Evolutionary conservation across 2,797 vertebrate genomes (phyloP).

Genomic region (Orientallactaga sibirica): DNA sequence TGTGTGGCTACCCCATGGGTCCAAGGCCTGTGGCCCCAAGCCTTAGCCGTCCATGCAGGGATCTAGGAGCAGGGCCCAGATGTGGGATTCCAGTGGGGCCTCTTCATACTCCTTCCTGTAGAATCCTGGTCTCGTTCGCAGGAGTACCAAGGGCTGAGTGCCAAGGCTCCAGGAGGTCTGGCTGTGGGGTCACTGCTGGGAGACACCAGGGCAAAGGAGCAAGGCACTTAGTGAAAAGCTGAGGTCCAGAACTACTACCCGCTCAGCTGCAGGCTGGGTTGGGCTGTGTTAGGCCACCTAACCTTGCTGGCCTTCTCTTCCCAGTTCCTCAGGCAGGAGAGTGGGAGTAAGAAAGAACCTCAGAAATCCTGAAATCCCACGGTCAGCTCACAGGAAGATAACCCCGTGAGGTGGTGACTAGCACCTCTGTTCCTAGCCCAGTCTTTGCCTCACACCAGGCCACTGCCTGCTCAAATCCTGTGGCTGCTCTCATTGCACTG

Average conservation of each 20-base stretch:
- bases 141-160: slow-evolving; percentile 7
- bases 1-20: slow-evolving; percentile 71
- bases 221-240: neutral
- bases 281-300: neutral
- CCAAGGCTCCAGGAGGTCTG: neutral
- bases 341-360: neutral
- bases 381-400: neutral
- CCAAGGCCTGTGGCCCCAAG: neutral
- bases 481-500: neutral
- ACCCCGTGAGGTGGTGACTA: neutral
- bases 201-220: neutral
- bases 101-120: neutral
- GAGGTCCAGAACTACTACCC: neutral
- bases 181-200: neutral
- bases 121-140: neutral
- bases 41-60: neutral
- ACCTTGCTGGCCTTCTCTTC: neutral
- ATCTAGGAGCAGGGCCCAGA: neutral
- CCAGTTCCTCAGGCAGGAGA: neutral
- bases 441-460: neutral
- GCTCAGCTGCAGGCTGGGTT: neutral
- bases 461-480: neutral
- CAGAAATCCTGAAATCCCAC: neutral
- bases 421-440: neutral
- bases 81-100: neutral